A percentile compares a stretch with the other conserved stretches of the same genome.
These are phyloP conservation scores for Calameuta pallipes DNA, from an alignment of 2,888 invertebrate genomes.

Conservation along the genomic window DNA sequence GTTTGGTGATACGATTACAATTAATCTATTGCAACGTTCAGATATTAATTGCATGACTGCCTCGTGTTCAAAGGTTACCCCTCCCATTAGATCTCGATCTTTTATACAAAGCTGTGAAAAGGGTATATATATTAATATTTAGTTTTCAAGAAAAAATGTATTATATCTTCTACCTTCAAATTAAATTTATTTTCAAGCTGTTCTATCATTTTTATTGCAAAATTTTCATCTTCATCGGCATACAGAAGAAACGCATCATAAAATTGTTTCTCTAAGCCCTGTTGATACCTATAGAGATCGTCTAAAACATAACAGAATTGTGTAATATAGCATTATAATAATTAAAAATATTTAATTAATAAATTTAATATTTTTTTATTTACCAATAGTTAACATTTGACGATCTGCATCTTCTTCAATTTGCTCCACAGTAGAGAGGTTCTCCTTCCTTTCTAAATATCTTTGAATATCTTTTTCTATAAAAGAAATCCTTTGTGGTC, in stretches of 20 bases:
- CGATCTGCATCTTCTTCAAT: constrained; percentile 45
- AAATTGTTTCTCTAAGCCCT: constrained; percentile 70
- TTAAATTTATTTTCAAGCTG: constrained; percentile 73
- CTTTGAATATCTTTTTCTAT: constrained; percentile 57
- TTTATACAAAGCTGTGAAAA: constrained; percentile 77
- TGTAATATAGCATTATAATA: neutral
- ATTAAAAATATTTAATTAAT: neutral
- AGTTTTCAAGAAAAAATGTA: constrained; percentile 4
- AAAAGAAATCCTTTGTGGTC: constrained; percentile 17
- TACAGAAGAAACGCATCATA: constrained; percentile 86
- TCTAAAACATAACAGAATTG: constrained; percentile 58
- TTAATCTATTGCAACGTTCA: constrained; percentile 81
- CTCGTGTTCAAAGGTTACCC: constrained; percentile 77
- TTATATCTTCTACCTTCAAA: constrained; percentile 70
- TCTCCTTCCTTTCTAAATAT: constrained; percentile 45
- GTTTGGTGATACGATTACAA: constrained; percentile 82
- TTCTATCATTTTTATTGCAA: constrained; percentile 75
- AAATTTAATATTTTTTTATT: constrained; percentile 12
- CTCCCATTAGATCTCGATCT: constrained; percentile 79
- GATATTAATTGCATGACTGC: constrained; percentile 80
- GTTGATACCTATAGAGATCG: constrained; percentile 68
- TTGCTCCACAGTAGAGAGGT: constrained; percentile 36
- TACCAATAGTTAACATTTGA: constrained; percentile 58
- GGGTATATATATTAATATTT: constrained; percentile 6
- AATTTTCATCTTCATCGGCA: constrained; percentile 78